Evolutionary conservation across 2,888 invertebrate species (phyloP).

Genomic region (Catocala fraxini): DNA sequence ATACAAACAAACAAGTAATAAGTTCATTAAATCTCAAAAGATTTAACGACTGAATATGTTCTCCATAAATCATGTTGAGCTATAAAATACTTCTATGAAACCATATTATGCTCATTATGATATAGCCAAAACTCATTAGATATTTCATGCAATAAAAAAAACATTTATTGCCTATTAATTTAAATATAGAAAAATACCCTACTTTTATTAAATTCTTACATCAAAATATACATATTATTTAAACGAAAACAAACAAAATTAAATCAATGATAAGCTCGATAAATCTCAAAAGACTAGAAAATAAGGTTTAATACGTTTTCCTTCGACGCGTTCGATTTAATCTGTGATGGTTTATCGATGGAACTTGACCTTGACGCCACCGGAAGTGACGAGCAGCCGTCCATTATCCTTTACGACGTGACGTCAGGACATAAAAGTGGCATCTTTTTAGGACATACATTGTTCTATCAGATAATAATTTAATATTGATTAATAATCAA

Average conservation of each 20-base stretch:
- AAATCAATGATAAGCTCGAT: background rate
- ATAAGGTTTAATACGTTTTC: conserved; percentile 8
- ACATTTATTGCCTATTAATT: too few relatives aligned
- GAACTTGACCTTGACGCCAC: conserved; percentile 55
- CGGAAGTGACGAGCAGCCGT: conserved; percentile 50
- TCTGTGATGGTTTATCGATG: conserved; percentile 18
- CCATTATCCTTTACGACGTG: conserved; percentile 49
- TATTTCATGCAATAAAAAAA: too few relatives aligned
- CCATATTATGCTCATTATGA: too few relatives aligned
- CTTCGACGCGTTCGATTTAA: conserved; percentile 13
- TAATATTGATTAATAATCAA: background rate
- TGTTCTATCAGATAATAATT: conserved; percentile 25
- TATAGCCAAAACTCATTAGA: too few relatives aligned
- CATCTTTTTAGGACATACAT: conserved; percentile 30
- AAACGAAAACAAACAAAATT: background rate
- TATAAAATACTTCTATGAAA: too few relatives aligned
- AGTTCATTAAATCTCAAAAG: too few relatives aligned
- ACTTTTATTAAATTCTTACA: background rate
- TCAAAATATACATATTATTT: background rate
- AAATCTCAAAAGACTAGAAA: conserved; percentile 8
- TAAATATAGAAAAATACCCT: too few relatives aligned
- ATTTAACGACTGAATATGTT: too few relatives aligned
- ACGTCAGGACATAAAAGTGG: conserved; percentile 27
- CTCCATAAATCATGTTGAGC: too few relatives aligned
- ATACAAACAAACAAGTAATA: too few relatives aligned